These are phyloP conservation scores for Megaceryle alcyon DNA, from an alignment of 2,797 vertebrate species.

Conservation along the genomic window DNA sequence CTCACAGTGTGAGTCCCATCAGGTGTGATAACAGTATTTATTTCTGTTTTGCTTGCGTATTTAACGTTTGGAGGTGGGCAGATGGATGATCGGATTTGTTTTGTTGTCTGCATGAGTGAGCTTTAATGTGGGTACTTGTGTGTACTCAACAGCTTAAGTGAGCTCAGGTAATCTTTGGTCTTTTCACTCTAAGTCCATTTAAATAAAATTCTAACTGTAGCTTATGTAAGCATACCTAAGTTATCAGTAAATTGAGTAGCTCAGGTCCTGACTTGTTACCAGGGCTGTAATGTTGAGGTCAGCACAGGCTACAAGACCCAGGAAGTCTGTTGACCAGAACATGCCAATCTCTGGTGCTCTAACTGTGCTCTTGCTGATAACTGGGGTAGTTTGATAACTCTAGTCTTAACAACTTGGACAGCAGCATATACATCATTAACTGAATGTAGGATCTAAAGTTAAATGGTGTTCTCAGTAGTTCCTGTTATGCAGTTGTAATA, in stretches of 20 bases:
- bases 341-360: background rate
- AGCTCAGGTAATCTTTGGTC: background rate
- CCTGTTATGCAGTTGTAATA: rapidly evolving
- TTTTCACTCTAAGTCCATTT: background rate
- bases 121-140: background rate
- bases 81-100: background rate
- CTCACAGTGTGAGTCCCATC: background rate
- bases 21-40: background rate
- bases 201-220: background rate
- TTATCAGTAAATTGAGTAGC: background rate
- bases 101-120: background rate
- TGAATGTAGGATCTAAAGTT: background rate
- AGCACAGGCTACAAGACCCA: background rate
- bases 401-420: background rate
- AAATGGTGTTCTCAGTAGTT: background rate
- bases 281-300: background rate
- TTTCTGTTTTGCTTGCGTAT: background rate
- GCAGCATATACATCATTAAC: background rate
- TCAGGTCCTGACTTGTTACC: background rate
- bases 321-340: background rate
- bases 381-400: rapidly evolving
- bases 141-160: background rate
- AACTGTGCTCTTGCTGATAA: background rate
- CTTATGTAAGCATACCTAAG: background rate
- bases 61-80: background rate